Conservation (phyloP, 1,140 invertebrate species). For the Wiebesia pumilae region DNA sequence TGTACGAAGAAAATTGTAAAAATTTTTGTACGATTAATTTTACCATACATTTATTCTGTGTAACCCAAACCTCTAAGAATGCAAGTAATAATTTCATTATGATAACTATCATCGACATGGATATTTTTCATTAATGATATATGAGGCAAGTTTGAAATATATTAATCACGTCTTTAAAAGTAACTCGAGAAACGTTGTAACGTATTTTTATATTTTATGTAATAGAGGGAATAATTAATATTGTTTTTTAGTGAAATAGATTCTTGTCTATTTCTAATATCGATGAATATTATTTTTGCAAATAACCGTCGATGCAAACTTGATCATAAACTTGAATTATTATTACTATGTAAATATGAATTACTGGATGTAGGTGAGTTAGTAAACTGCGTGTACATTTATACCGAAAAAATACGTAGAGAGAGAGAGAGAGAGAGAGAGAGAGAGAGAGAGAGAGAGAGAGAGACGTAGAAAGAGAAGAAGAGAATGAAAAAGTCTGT, state of each 20-base stretch:
- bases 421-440: background rate
- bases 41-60: too few relatives aligned
- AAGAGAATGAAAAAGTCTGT: constrained; percentile 20
- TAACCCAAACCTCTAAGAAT: too few relatives aligned
- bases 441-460: background rate
- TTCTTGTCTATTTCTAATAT: background rate
- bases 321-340: background rate
- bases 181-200: too few relatives aligned
- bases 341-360: background rate
- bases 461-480: background rate
- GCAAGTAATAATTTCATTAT: too few relatives aligned
- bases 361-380: background rate
- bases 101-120: too few relatives aligned
- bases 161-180: too few relatives aligned
- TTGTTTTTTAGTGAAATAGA: background rate
- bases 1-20: too few relatives aligned
- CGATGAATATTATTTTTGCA: background rate
- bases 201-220: too few relatives aligned
- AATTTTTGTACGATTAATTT: too few relatives aligned
- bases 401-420: background rate
- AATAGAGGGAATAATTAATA: too few relatives aligned
- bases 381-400: background rate
- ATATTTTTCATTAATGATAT: too few relatives aligned
- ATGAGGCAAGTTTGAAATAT: too few relatives aligned
- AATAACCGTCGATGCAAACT: background rate